Percentiles rank a stretch among this genome's conserved stretches.
These are phyloP conservation scores for Celastrina argiolus DNA, from an alignment of 2,888 invertebrate species.

Conservation along the genomic window DNA sequence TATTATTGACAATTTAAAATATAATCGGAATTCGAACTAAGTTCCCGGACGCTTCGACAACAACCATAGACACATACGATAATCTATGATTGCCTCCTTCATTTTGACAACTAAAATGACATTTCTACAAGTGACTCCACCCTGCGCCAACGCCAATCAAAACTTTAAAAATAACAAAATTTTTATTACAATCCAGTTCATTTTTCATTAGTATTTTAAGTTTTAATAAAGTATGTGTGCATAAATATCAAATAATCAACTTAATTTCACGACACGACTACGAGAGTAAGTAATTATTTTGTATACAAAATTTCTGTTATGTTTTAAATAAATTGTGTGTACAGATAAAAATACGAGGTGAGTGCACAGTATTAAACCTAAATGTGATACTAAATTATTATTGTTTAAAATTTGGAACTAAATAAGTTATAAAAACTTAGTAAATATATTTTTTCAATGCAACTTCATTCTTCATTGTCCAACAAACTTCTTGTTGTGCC, in stretches of 20 bases:
- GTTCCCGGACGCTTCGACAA: no score
- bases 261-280: background rate
- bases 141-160: conserved; percentile 17
- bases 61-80: no score
- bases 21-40: no score
- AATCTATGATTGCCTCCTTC: no score
- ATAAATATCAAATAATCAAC: background rate
- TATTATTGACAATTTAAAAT: no score
- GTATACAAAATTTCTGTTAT: background rate
- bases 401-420: no score
- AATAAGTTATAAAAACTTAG: no score
- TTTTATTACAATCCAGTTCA: background rate
- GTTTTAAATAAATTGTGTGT: background rate
- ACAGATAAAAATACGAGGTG: background rate
- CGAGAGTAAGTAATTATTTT: background rate
- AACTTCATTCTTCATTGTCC: no score
- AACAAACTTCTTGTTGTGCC: no score
- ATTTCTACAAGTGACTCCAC: conserved; percentile 12
- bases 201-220: background rate
- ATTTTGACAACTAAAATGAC: background rate
- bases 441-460: no score
- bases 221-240: background rate
- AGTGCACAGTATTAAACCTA: background rate
- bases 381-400: no score
- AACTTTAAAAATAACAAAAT: background rate